These are phyloP conservation scores for Alviniconcha marisindica DNA, from an alignment of 1,140 invertebrate species.

Conservation along the genomic window DNA sequence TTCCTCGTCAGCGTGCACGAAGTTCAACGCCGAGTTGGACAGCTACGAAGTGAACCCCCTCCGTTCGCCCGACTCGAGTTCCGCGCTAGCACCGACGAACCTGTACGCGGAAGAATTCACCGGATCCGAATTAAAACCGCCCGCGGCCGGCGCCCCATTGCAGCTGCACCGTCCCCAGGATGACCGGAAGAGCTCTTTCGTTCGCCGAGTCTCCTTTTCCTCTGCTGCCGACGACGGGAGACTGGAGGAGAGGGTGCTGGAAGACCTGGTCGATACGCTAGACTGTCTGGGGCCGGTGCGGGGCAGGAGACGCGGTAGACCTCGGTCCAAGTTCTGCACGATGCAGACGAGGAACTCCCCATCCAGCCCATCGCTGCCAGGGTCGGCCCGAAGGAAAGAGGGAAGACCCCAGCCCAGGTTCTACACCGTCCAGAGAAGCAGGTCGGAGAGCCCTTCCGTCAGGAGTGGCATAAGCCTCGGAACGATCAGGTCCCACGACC, in stretches of 20 bases:
- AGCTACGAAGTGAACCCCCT: conserved; percentile 15
- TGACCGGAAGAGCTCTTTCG: neutral
- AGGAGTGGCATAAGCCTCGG: neutral
- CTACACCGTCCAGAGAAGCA: neutral
- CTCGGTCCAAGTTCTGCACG: neutral
- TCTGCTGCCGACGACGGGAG: neutral
- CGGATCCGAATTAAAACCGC: neutral
- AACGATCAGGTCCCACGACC: neutral
- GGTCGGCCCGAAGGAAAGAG: too few relatives aligned
- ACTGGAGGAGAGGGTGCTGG: neutral
- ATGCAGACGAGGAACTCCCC: neutral
- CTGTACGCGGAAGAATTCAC: neutral
- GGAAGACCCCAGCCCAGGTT: neutral
- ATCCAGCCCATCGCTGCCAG: neutral
- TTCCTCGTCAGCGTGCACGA: neutral
- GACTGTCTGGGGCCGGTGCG: neutral
- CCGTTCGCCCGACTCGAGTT: too few relatives aligned
- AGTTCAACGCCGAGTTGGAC: neutral
- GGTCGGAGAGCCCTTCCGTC: neutral
- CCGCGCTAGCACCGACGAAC: neutral
- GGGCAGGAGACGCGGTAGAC: too few relatives aligned
- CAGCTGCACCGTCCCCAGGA: neutral
- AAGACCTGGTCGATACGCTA: neutral
- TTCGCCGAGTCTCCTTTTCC: neutral
- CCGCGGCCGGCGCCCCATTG: neutral